Base-by-base conservation (phyloP, 2,797 vertebrate species). In the Melanotaenia nigrans region DNA sequence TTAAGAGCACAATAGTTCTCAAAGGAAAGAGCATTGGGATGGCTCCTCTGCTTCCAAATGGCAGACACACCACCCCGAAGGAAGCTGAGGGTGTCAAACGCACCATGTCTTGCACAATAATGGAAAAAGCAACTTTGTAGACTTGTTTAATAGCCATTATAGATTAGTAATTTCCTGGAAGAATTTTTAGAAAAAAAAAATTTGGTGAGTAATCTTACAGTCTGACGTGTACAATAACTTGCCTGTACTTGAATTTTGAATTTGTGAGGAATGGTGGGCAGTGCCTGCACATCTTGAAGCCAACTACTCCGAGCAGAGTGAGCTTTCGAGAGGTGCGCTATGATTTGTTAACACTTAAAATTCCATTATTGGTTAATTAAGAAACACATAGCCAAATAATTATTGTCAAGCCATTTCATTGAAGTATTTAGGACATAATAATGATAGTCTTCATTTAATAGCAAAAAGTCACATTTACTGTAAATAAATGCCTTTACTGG, bases 21-120 rank as follows among this genome's bases (percentile, higher is more conserved):
- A 78, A 76, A 95, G 94, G 92, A 97, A 95, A 92, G 96, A 95
- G 63, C 94, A 94, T 71, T 93, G 95, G 87, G 97, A 97, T 0
- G 96, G 96, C 49, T 95, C 93, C 1, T 38, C 72, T 12, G 69
- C 85, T 38, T 84, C 95, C 84, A 33, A 99, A 98, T 0, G 96
- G 96, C 40, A 42, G 16, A 73, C 95, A 97, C 71, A 90, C 92
- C 82, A 96, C 96, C 92, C 82, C 91, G 94, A 61, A 95, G 94
- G 83, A 99, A 98, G 85, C 94, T 93, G 78, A 93, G 95, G 69
- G 90, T 94, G 22, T 40, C 36, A 4, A 40, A 61, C 28, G 7
- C 24, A 51, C 47, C n/a, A 51, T 47, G n/a, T 1, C 12, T 42
- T 24, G 24, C 36, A 61, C 16, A 42, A 25, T 30, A 14, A 1